A percentile compares a stretch with the other conserved stretches of the same genome.
phyloP scores from a whole-genome alignment of 2,113 vertebrate genomes.

The Patagioenas fasciata region DNA sequence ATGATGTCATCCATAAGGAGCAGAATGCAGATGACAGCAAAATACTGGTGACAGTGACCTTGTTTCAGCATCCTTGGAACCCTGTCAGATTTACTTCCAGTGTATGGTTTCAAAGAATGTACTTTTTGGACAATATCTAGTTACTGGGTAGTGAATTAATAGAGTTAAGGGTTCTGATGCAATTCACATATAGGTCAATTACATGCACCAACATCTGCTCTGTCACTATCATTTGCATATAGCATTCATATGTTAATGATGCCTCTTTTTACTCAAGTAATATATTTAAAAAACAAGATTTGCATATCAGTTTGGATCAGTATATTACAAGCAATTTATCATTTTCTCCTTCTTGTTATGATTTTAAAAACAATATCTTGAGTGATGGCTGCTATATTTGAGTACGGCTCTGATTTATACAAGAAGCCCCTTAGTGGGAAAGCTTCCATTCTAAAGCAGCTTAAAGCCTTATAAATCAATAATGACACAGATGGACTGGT shows the following conservation, averaged over 20 bases:
- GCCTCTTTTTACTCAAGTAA: conserved; percentile 91
- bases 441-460: conserved; percentile 96
- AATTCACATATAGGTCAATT: conserved; percentile 99
- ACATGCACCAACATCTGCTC: conserved; percentile 99
- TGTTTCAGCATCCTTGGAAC: conserved; percentile 82
- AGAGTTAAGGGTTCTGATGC: conserved; percentile 98
- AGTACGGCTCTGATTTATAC: conserved; percentile 89
- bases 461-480: conserved; percentile 99
- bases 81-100: conserved; percentile 84
- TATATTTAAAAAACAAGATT: conserved; percentile 92
- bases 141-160: conserved; percentile 90
- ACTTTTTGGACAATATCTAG: conserved; percentile 85
- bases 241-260: conserved; percentile 99
- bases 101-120: conserved; percentile 83
- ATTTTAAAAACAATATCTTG: conserved; percentile 85
- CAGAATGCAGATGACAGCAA: conserved; percentile 85
- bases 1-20: conserved; percentile 89
- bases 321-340: conserved; percentile 92
- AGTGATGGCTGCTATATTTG: conserved; percentile 88
- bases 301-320: conserved; percentile 92
- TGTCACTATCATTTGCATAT: conserved; percentile 98
- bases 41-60: conserved; percentile 83
- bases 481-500: conserved; percentile 99
- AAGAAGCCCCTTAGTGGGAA: conserved; percentile 90
- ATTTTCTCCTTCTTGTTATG: conserved; percentile 86